Percentiles rank a stretch among this genome's conserved stretches.
Evolutionary conservation across 2,888 invertebrate genomes (phyloP).

Genomic region (Criorhina ranunculi): DNA sequence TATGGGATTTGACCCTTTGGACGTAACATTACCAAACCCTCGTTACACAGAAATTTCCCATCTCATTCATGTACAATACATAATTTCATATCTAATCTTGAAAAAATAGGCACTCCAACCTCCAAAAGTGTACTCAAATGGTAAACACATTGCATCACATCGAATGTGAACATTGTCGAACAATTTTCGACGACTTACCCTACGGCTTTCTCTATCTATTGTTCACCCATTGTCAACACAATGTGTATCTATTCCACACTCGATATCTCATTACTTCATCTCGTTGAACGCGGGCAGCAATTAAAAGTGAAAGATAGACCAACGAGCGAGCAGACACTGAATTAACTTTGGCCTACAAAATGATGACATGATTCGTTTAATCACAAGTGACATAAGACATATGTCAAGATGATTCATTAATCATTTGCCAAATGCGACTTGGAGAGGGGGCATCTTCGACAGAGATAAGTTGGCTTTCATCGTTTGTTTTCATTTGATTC

Average conservation of each 20-base stretch:
- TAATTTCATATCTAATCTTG: constrained; percentile 9
- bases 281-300: constrained; percentile 25
- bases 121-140: background rate
- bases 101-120: constrained; percentile 7
- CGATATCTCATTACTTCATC: constrained; percentile 18
- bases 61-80: background rate
- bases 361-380: constrained; percentile 21
- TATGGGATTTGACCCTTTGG: no score
- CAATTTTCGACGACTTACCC: constrained; percentile 9
- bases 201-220: constrained; percentile 32
- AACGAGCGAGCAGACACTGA: background rate
- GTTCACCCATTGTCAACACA: constrained; percentile 45
- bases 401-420: constrained; percentile 26
- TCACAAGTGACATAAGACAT: constrained; percentile 3
- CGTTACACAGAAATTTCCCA: background rate
- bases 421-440: constrained; percentile 3
- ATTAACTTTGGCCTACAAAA: constrained; percentile 53
- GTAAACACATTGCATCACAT: constrained; percentile 20
- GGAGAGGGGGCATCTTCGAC: background rate
- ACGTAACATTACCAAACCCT: background rate
- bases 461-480: background rate
- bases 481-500: background rate
- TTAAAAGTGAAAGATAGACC: constrained; percentile 36
- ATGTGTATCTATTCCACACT: constrained; percentile 28
- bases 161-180: constrained; percentile 14